Percentiles rank a stretch among this genome's conserved stretches.
phyloP scores from a whole-genome alignment of 1,140 invertebrate species.

The Oreohelix idahoensis region DNA sequence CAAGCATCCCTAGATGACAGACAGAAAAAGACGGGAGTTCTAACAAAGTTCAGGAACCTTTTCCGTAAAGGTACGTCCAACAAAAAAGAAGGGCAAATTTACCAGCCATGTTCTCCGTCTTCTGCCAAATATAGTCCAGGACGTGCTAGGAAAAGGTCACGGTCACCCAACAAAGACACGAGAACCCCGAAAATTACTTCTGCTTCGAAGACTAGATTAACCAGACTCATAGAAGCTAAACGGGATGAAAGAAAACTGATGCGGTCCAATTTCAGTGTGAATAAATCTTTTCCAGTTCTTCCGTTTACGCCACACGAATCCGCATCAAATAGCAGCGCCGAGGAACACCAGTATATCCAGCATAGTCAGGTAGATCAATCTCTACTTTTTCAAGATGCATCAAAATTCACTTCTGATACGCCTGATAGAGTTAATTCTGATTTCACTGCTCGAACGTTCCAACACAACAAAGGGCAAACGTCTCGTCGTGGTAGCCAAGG shows the following conservation, averaged over 20 bases:
- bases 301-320: not conserved
- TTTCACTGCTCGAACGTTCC: not conserved
- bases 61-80: not conserved
- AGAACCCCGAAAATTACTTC: not conserved
- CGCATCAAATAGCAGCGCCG: not conserved
- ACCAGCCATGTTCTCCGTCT: not conserved
- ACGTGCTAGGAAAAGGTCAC: not conserved
- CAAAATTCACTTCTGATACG: not conserved
- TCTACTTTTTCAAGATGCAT: not conserved
- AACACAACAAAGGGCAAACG: not conserved
- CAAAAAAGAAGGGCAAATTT: not conserved
- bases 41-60: constrained; percentile 2
- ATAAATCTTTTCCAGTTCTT: not conserved
- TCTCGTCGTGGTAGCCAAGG: not conserved
- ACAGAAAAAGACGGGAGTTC: not conserved
- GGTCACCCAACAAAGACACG: not conserved
- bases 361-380: not conserved
- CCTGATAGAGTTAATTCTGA: not conserved
- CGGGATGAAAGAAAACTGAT: not conserved
- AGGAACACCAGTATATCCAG: not conserved
- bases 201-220: constrained; percentile 2
- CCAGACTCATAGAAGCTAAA: constrained; percentile 2
- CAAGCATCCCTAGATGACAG: not conserved
- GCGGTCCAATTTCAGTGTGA: not conserved
- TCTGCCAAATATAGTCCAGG: not conserved